Evolutionary conservation across 1,140 invertebrate species (phyloP).

Genomic region (Nephila pilipes): DNA sequence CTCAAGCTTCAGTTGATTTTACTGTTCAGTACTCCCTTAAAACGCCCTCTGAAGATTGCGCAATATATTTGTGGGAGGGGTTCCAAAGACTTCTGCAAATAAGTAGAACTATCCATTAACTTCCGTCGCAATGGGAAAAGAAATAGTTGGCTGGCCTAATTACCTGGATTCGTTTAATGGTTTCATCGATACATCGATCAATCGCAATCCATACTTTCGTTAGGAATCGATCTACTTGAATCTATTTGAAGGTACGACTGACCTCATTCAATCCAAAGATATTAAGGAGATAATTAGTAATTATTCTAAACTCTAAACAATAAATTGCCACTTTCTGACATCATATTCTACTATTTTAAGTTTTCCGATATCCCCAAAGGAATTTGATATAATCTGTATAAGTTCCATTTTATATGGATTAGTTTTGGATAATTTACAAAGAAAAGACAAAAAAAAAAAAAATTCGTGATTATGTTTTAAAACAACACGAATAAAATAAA

Average conservation of each 20-base stretch:
- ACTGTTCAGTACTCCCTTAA: neutral
- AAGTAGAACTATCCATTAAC: slow-evolving; percentile 13
- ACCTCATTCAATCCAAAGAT: slow-evolving; percentile 8
- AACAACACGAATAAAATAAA: no score
- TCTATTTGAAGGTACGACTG: slow-evolving; percentile 45
- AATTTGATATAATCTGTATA: no score
- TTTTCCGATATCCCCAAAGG: no score
- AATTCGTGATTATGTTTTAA: no score
- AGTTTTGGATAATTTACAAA: no score
- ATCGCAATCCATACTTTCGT: slow-evolving; percentile 57
- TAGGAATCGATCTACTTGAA: slow-evolving; percentile 23
- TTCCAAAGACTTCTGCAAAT: neutral
- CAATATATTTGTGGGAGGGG: neutral
- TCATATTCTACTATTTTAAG: no score
- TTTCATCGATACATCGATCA: slow-evolving; percentile 62
- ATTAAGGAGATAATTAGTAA: neutral
- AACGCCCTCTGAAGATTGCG: neutral
- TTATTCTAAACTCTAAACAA: neutral
- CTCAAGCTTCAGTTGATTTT: neutral
- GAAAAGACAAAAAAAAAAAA: no score
- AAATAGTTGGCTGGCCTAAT: slow-evolving; percentile 43
- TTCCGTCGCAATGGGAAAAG: slow-evolving; percentile 10
- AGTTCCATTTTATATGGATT: no score
- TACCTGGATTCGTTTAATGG: slow-evolving; percentile 61
- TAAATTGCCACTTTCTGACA: no score